phyloP scores from a whole-genome alignment of 2,888 invertebrate genomes.

The Iphiclides podalirius region DNA sequence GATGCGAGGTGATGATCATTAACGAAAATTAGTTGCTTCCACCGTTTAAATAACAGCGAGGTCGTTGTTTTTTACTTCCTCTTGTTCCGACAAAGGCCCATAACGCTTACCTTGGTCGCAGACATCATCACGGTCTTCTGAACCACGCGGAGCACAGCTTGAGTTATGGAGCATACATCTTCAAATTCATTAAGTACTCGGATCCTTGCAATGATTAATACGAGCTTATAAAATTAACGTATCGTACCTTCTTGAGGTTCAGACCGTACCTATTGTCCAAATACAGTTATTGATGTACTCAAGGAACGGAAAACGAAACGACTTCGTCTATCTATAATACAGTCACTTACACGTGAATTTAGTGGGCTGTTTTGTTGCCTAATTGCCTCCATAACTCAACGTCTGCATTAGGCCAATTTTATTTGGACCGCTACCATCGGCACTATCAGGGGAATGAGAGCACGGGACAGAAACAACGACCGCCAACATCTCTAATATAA shows the following conservation, averaged over 20 bases:
- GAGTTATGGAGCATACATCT: slow-evolving; percentile 4
- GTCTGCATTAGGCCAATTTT: slow-evolving; percentile 9
- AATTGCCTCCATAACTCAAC: slow-evolving; percentile 15
- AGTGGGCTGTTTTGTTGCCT: slow-evolving; percentile 6
- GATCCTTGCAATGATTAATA: slow-evolving; percentile 16
- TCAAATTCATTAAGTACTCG: slow-evolving; percentile 4
- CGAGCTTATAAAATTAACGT: slow-evolving; percentile 9
- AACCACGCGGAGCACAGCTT: slow-evolving; percentile 28
- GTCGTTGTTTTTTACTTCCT: slow-evolving; percentile 56
- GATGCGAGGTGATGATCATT: slow-evolving; percentile 44
- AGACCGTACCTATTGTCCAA: too few species aligned
- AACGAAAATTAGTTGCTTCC: slow-evolving; percentile 58
- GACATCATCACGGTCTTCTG: slow-evolving; percentile 53
- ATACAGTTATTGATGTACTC: slow-evolving; percentile 3
- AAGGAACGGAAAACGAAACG: not conserved
- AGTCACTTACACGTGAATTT: not conserved
- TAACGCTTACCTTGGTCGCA: slow-evolving; percentile 40
- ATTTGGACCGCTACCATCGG: slow-evolving; percentile 6
- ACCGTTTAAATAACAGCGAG: slow-evolving; percentile 49
- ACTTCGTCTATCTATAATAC: not conserved
- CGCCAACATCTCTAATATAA: slow-evolving; percentile 16
- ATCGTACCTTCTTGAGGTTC: slow-evolving; percentile 1
- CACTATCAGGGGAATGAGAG: slow-evolving; percentile 17
- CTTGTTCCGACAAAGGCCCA: slow-evolving; percentile 56
- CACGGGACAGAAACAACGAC: slow-evolving; percentile 14